Base-by-base conservation (phyloP, 2,797 vertebrate genomes). In the Intellagama lesueurii region DNA sequence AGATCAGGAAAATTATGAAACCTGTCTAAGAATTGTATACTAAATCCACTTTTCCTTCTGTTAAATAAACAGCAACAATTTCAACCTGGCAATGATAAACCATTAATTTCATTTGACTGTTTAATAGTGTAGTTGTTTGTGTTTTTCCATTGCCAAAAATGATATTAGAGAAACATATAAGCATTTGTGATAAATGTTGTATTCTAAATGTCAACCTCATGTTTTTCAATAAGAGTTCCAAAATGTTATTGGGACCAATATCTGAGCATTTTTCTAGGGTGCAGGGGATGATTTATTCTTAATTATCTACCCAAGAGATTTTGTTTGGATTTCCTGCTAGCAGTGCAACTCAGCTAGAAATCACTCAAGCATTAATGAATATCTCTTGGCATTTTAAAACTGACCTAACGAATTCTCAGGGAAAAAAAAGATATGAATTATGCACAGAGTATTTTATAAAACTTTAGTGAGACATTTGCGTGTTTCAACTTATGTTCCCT, bases 341-440 rank as follows among this genome's bases (percentile, higher is more conserved):
- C 91, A 73, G 6, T 68, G 1, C 86, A 73, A 81, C 81, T 92
- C 89, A 91, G 77, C 9, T 88, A 28, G 32, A 56, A 88, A 64
- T 86, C n/a, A 88, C 7, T 78, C 49, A 89, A 22, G 32, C 76
- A 85, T 91, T 93, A 89, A 88, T 78, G 89, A 90, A 89, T 91
- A 83, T 90, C 52, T 86, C 85, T 40, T 91, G 69, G 22, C 32
- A 76, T 88, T 92, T 92, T 91, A 91, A 56, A 94, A 87, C 83
- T 92, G 60, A 1, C 76, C 7, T 86, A 90, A 89, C 7, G 69
- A 17, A 88, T 86, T 90, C 35, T 92, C 47, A 93, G 56, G 44
- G 76, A 77, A 77, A 81, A 92, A 52, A 85, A 85, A 87, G 77
- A 5, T 77, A 77, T 90, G 44, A 94, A 90, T 91, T 92, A 90